These are phyloP conservation scores for Nylanderia fulva DNA, from an alignment of 1,140 invertebrate genomes.

Conservation along the genomic window DNA sequence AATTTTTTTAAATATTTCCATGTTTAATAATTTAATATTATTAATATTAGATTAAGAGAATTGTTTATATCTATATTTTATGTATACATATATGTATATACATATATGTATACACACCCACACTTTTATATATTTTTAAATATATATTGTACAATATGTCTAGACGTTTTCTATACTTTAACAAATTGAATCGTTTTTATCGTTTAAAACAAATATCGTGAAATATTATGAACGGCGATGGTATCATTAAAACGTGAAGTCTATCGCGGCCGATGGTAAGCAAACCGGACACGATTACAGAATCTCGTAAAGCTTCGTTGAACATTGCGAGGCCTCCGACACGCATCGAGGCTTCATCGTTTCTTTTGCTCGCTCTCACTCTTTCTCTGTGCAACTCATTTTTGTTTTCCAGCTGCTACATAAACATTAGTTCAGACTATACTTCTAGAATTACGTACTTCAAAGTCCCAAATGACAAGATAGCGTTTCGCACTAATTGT, in stretches of 20 bases:
- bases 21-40: not conserved
- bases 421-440: constrained; percentile 25
- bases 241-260: not conserved
- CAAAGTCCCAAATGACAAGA: not conserved
- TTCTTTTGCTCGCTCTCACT: constrained; percentile 38
- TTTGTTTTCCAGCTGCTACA: not conserved
- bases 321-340: constrained; percentile 84
- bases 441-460: not conserved
- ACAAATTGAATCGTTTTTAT: constrained; percentile 14
- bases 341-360: constrained; percentile 83
- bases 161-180: not conserved
- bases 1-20: not conserved
- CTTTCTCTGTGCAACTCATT: not conserved
- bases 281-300: constrained; percentile 85
- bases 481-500: too few relatives aligned
- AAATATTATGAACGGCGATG: not conserved
- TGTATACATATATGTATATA: too few relatives aligned
- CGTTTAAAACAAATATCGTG: not conserved
- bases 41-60: too few relatives aligned
- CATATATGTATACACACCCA: too few relatives aligned
- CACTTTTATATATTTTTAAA: too few relatives aligned
- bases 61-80: too few relatives aligned
- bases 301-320: constrained; percentile 84
- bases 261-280: constrained; percentile 59
- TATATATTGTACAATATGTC: too few relatives aligned